Evolutionary conservation across 2,888 invertebrate species (phyloP).

Genomic region (Eristalis intricaria): DNA sequence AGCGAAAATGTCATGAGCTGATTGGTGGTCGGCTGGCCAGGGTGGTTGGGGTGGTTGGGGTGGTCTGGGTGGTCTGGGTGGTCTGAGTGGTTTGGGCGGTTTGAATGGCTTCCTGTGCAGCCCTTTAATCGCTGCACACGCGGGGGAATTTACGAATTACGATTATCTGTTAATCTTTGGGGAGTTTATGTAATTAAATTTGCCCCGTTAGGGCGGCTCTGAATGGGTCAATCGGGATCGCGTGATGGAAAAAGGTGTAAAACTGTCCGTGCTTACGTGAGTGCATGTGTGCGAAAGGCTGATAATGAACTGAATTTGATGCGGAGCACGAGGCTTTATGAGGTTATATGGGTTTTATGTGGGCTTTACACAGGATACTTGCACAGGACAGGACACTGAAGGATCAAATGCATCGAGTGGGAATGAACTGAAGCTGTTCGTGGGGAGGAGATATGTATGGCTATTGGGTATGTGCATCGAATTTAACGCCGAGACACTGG

Average conservation of each 20-base stretch:
- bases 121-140: slow-evolving; percentile 44
- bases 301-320: slow-evolving; percentile 22
- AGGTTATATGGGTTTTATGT: neutral
- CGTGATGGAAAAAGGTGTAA: slow-evolving; percentile 23
- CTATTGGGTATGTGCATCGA: too few species aligned
- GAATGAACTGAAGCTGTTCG: too few species aligned
- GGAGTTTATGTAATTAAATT: slow-evolving; percentile 59
- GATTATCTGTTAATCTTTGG: slow-evolving; percentile 67
- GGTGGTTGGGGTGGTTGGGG: neutral
- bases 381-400: too few species aligned
- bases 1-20: slow-evolving; percentile 44
- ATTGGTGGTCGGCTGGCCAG: neutral
- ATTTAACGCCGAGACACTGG: too few species aligned
- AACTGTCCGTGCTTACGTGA: slow-evolving; percentile 19
- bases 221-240: slow-evolving; percentile 56
- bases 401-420: too few species aligned
- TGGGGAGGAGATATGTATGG: too few species aligned
- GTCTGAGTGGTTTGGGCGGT: neutral
- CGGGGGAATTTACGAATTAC: slow-evolving; percentile 61
- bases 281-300: slow-evolving; percentile 14
- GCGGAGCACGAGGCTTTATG: neutral
- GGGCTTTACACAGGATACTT: neutral
- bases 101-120: slow-evolving; percentile 17
- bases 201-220: slow-evolving; percentile 26
- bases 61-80: neutral